These are phyloP conservation scores for Microcebus lehilahytsara DNA, from an alignment of 2,113 vertebrate species.

Conservation along the genomic window DNA sequence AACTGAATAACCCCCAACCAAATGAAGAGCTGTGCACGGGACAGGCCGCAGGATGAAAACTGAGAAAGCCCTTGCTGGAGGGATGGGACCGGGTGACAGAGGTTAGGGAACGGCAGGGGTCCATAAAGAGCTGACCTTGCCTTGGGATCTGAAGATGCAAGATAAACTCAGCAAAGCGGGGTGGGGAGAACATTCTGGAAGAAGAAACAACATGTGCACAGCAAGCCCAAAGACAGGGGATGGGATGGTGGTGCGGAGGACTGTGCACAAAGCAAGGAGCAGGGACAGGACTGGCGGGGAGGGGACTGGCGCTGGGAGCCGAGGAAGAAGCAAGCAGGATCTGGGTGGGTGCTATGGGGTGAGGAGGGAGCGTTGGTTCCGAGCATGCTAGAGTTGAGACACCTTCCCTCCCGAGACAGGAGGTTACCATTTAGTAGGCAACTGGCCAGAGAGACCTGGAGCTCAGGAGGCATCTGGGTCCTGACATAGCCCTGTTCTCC, in stretches of 20 bases:
- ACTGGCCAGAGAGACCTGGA: not conserved
- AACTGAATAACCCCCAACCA: not conserved
- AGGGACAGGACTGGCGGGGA: not conserved
- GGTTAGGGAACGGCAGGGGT: not conserved
- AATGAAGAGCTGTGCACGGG: not conserved
- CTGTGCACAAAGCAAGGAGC: not conserved
- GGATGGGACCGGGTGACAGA: accelerated
- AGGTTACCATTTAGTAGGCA: not conserved
- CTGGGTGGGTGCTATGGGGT: no score
- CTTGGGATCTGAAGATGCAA: not conserved
- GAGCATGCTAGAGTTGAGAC: not conserved
- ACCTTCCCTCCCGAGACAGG: not conserved
- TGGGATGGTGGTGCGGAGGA: not conserved
- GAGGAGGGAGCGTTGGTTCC: not conserved
- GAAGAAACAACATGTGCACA: not conserved
- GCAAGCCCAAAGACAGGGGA: not conserved
- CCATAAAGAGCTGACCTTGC: not conserved
- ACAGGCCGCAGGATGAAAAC: not conserved
- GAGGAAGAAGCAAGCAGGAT: not conserved
- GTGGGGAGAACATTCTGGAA: not conserved
- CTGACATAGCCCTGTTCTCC: accelerated
- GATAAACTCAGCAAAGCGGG: not conserved
- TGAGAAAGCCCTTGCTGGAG: accelerated
- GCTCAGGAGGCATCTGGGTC: not conserved
- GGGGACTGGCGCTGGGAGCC: not conserved